Conservation (phyloP, 2,888 invertebrate species). For the Cheilosia pagana region DNA sequence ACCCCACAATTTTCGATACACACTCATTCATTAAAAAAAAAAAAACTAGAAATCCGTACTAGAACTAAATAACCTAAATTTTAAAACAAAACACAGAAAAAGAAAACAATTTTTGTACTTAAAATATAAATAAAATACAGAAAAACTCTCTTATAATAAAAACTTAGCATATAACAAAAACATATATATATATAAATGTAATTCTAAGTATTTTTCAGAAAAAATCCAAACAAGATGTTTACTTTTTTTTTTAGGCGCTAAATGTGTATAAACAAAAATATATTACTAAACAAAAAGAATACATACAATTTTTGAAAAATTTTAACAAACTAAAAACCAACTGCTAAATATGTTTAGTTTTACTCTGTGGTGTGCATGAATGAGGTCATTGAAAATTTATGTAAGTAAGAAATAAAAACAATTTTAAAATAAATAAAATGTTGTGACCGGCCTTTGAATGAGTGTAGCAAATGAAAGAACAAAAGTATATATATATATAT, state of each 20-base stretch:
- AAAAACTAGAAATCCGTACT: conserved; percentile 37
- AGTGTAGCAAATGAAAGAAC: conserved; percentile 67
- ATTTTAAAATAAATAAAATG: conserved; percentile 38
- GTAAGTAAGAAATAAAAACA: conserved; percentile 39
- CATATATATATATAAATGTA: conserved; percentile 19
- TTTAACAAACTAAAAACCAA: conserved; percentile 22
- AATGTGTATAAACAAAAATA: conserved; percentile 64
- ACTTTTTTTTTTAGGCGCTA: conserved; percentile 68
- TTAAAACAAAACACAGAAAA: conserved; percentile 25
- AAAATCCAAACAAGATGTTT: conserved; percentile 23
- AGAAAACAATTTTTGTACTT: conserved; percentile 67
- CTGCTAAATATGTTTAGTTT: conserved; percentile 52
- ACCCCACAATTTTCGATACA: conserved; percentile 19
- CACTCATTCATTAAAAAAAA: conserved; percentile 29
- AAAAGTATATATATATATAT: conserved; percentile 32
- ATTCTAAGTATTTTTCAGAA: conserved; percentile 57
- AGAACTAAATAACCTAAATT: conserved; percentile 43
- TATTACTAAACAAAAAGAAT: conserved; percentile 34
- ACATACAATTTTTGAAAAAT: conserved; percentile 51
- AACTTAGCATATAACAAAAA: conserved; percentile 33
- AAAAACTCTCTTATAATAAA: conserved; percentile 33
- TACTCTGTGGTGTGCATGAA: conserved; percentile 64
- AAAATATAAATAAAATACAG: conserved; percentile 43
- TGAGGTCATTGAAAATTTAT: conserved; percentile 45
- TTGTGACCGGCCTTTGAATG: conserved; percentile 73